Evolutionary conservation across 2,797 vertebrate genomes (phyloP), one percentile per base, ranked within the genome.

Genomic region (Streptopelia turtur): DNA sequence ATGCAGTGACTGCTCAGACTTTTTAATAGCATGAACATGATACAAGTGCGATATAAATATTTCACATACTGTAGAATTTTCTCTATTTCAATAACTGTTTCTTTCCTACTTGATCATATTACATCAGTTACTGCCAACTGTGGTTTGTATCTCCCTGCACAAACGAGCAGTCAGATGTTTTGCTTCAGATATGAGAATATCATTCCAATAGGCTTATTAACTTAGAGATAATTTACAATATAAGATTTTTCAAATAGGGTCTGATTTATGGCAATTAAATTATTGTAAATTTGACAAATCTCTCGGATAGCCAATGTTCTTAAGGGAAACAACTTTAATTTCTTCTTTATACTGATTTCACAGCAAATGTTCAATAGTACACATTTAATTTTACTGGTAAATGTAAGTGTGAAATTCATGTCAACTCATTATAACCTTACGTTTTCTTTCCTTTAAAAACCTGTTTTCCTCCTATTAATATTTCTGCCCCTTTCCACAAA

Each of bases 201-300:
- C 89, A 72, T 50, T 90, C 28, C 24, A 60, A 21, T 11, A 83
- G 52, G 76, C 18, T 50, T 81, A 64, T 5, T 92, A 86, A 91
- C 27, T 60, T n/a, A 69, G 60, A 91, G 31, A 68, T 78, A 76
- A 89, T 80, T 79, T 41, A 64, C n/a, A 45, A 33, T 30, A 47
- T 15, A 61, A 78, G 22, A 22, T 83, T 93, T 89, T 76, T 30
- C 53, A 83, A 84, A 17, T 61, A 45, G 7, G 10, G 50, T 87
- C 31, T 95, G 76, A 72, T 81, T 85, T 89, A 83, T 86, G 50
- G 18, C 83, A 64, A 74, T 89, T 63, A 79, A 93, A 90, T 92
- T 91, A 31, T 41, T n/a, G 41, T 91, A 93, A 83, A 93, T 87
- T 86, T 94, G 63, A 68, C n/a, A 89, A 72, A 41, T 39, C 16